Percentiles rank a stretch among this genome's conserved stretches.
These are phyloP conservation scores for Moxostoma hubbsi DNA, from an alignment of 2,797 vertebrate genomes.

Conservation along the genomic window DNA sequence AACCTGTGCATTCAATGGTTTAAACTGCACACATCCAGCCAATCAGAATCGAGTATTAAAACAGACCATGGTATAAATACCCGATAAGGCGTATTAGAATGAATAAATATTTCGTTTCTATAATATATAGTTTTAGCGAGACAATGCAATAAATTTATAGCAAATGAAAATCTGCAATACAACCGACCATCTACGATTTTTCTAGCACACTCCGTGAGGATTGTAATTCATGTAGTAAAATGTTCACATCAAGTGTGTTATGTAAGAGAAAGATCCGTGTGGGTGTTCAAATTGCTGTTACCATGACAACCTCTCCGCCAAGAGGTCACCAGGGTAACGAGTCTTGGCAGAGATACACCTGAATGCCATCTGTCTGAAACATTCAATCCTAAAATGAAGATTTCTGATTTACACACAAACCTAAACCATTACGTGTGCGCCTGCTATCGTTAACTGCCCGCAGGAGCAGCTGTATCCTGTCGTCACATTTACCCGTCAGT, in stretches of 20 bases:
- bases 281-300: constrained; percentile 55
- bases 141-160: too few species aligned
- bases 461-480: constrained; percentile 44
- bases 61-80: too few species aligned
- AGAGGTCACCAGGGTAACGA: constrained; percentile 62
- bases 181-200: neutral
- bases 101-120: too few species aligned
- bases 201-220: neutral
- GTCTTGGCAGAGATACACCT: constrained; percentile 65
- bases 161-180: too few species aligned
- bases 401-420: constrained; percentile 19
- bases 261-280: neutral
- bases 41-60: too few species aligned
- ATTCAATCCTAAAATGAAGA: constrained; percentile 54
- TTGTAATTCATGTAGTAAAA: neutral
- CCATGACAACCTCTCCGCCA: constrained; percentile 67
- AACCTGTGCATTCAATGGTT: too few species aligned
- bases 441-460: constrained; percentile 1
- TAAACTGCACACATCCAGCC: too few species aligned
- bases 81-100: too few species aligned
- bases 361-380: constrained; percentile 69
- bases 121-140: too few species aligned
- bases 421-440: neutral
- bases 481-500: constrained; percentile 38
- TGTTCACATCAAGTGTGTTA: neutral